Percentiles rank a stretch among this genome's conserved stretches.
Conservation (phyloP, 2,888 invertebrate genomes). For the Chydorus sphaericus region DNA sequence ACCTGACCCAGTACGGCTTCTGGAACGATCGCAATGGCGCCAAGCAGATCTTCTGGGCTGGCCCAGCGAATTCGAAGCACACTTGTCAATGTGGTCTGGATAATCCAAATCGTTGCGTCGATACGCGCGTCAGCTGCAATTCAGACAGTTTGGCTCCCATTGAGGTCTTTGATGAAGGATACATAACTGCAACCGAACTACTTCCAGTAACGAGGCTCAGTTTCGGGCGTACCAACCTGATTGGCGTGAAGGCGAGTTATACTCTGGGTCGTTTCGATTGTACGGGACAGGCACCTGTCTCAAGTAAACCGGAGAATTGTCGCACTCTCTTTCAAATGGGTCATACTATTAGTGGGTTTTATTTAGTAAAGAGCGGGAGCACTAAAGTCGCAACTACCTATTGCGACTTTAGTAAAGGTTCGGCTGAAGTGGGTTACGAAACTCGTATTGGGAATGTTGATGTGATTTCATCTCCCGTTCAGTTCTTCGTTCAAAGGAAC, state of each 20-base stretch:
- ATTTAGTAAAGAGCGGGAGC: too few relatives aligned
- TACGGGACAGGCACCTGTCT: too few relatives aligned
- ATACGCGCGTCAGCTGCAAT: background rate
- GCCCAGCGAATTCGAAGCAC: background rate
- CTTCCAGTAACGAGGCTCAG: too few relatives aligned
- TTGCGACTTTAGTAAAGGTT: too few relatives aligned
- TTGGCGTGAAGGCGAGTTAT: too few relatives aligned
- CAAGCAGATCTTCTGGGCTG: background rate
- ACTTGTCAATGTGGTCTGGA: conserved; percentile 3
- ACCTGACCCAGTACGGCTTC: background rate
- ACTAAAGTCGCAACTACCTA: too few relatives aligned
- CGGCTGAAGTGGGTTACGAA: background rate
- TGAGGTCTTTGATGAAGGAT: background rate
- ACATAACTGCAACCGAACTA: too few relatives aligned
- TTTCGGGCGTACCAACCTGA: too few relatives aligned
- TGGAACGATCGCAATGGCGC: conserved; percentile 3
- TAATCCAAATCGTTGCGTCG: background rate
- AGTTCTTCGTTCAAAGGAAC: background rate
- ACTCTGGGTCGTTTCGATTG: too few relatives aligned
- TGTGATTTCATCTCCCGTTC: background rate
- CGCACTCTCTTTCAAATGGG: too few relatives aligned
- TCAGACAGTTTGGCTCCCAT: background rate
- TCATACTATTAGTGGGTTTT: too few relatives aligned
- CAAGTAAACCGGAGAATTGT: too few relatives aligned
- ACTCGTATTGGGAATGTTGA: background rate